Percentiles rank a stretch among this genome's conserved stretches.
Conservation (phyloP, 1,140 invertebrate species). For the Pararge aegeria region DNA sequence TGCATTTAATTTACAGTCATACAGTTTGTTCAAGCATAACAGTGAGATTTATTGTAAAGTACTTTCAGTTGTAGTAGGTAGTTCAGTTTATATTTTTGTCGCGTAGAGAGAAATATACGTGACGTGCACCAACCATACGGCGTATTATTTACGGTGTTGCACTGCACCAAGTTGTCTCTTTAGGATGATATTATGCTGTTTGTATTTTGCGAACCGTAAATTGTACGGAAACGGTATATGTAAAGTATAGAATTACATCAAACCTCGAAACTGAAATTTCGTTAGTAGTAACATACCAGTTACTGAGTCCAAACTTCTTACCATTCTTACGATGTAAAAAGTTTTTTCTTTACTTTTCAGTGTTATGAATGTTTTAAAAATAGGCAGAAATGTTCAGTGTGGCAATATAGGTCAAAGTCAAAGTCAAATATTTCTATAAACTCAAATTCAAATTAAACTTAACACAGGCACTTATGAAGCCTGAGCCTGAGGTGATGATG, state of each 20-base stretch:
- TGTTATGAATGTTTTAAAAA: no score
- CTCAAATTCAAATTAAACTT: no score
- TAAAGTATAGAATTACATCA: not conserved
- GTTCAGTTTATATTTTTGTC: constrained; percentile 13
- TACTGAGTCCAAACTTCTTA: no score
- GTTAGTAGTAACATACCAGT: no score
- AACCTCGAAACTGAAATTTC: no score
- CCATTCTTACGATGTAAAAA: no score
- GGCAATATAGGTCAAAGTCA: no score
- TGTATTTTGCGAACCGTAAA: constrained; percentile 9
- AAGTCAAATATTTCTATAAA: no score
- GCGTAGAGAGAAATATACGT: constrained; percentile 11
- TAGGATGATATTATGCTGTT: constrained; percentile 12
- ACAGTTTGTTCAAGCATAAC: not conserved
- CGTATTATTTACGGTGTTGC: constrained; percentile 15
- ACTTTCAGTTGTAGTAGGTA: constrained; percentile 4
- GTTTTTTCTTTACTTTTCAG: no score
- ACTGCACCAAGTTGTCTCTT: constrained; percentile 12
- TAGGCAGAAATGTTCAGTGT: no score
- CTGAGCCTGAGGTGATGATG: no score
- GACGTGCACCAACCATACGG: constrained; percentile 12
- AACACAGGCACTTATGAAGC: no score
- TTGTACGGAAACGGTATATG: not conserved
- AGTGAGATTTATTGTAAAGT: constrained; percentile 4
- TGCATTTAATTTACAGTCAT: not conserved